These are phyloP conservation scores for Reticulitermes speratus DNA, from an alignment of 1,140 invertebrate genomes.

Conservation along the genomic window DNA sequence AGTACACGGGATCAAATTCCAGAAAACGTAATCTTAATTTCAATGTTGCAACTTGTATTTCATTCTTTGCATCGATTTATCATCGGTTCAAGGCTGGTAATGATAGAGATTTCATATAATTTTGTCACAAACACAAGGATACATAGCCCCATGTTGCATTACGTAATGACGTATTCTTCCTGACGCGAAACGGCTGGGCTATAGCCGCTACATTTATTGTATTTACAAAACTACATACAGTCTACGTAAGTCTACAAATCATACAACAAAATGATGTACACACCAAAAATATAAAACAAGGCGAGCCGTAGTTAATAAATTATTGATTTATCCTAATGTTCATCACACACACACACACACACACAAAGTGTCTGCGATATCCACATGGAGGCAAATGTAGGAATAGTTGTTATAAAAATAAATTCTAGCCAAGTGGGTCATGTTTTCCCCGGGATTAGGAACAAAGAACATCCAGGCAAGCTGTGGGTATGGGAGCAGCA, in stretches of 20 bases:
- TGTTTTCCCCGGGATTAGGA: background rate
- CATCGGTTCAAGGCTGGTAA: too few relatives aligned
- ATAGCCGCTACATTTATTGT: background rate
- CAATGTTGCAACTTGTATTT: too few relatives aligned
- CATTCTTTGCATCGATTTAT: too few relatives aligned
- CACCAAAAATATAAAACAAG: background rate
- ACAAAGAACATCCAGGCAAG: background rate
- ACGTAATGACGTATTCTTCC: background rate
- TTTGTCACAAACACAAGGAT: too few relatives aligned
- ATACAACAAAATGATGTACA: background rate
- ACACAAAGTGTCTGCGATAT: background rate
- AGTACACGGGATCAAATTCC: too few relatives aligned
- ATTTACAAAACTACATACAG: background rate
- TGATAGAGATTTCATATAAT: too few relatives aligned
- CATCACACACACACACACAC: background rate
- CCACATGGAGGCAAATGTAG: background rate
- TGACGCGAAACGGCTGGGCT: background rate
- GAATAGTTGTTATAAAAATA: background rate
- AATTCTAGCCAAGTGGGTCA: constrained; percentile 5
- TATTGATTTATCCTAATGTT: background rate
- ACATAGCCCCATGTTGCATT: too few relatives aligned
- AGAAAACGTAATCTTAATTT: too few relatives aligned
- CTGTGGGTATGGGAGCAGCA: background rate
- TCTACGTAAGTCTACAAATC: background rate
- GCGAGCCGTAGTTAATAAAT: background rate